Evolutionary conservation across 2,888 invertebrate genomes (phyloP), one percentile per base, ranked within the genome.

Genomic region (Trachelus stipa): DNA sequence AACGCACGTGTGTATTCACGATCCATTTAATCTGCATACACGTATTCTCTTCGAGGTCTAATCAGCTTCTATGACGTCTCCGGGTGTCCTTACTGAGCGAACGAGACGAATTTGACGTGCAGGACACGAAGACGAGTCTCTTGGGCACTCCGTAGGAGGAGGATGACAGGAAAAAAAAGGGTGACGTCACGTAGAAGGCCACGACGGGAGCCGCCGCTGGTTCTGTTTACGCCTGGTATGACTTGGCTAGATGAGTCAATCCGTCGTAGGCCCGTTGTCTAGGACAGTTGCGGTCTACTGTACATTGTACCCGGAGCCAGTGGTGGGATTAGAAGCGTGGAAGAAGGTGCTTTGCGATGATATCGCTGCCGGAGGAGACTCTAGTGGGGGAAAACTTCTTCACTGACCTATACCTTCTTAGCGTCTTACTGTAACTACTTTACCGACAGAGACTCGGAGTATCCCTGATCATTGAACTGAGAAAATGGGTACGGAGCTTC

Each of bases 171-270:
- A 15, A 30, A 74, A 74, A 30, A 74, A 68, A 30, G 34, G 35
- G 31, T 75, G 73, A 79, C 73, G n/a, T 78, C 77, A 80, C 75
- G 81, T 15, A 33, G 71, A 12, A 69, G 71, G 71, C 71, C 31
- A 71, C 69, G 79, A 73, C 77, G 82, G 80, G 83, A 83, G 23
- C 69, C 23, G 68, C 40, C 30, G 30, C 35, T 35, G 35, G 35
- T 30, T 30, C 34, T 79, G 81, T 80, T 81, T 81, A 81, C 82
- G 81, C 79, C 85, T 84, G 83, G 86, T 88, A 87, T 85, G 88
- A 88, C 87, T 87, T 69, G 83, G 86, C 88, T 88, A 88, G 88
- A 88, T 89, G 90, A 90, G 89, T 90, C 90, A 90, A 90, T 90
- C 40, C 40, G 23, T 56, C 88, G 89, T 90, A 90, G 89, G 89